Evolutionary conservation across 1,140 invertebrate species (phyloP).

Genomic region (Aricia agestis): DNA sequence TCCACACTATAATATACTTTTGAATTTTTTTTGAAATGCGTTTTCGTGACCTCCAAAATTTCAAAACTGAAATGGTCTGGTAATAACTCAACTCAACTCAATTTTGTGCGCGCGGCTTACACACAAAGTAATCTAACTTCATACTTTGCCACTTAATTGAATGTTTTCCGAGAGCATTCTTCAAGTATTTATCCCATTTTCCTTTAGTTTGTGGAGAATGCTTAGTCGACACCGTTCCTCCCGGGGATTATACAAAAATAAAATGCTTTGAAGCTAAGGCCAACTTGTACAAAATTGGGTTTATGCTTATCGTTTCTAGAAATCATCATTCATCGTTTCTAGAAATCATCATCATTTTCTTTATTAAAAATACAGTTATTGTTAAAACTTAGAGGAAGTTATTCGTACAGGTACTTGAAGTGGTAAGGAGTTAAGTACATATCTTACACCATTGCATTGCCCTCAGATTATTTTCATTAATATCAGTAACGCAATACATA

Average conservation of each 20-base stretch:
- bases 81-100: background rate
- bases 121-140: background rate
- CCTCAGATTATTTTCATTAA: too few species aligned
- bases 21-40: too few species aligned
- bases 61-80: background rate
- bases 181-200: background rate
- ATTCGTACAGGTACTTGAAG: too few species aligned
- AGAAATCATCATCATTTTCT: too few species aligned
- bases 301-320: too few species aligned
- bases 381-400: too few species aligned
- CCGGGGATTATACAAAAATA: background rate
- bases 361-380: too few species aligned
- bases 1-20: too few species aligned
- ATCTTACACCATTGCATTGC: background rate
- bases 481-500: too few species aligned
- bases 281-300: too few species aligned
- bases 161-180: background rate
- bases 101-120: background rate
- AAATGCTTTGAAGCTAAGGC: background rate
- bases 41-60: background rate
- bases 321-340: too few species aligned
- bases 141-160: background rate
- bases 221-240: background rate
- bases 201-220: background rate
- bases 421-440: slow-evolving; percentile 19